Evolutionary conservation across 1,140 invertebrate species (phyloP).

Genomic region (Meteorus sp.): DNA sequence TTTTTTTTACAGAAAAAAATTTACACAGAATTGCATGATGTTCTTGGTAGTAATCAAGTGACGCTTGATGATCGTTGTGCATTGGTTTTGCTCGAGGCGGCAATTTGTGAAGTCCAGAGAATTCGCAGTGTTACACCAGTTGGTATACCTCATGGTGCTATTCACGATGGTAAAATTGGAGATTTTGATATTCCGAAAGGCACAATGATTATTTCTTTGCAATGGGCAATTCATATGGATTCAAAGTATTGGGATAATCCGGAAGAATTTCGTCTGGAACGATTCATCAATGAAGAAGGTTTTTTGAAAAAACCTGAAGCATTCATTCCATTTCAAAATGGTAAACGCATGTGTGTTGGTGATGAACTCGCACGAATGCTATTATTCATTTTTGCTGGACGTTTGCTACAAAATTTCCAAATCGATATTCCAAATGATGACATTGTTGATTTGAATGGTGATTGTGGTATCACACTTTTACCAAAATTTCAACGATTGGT

Average conservation of each 20-base stretch:
- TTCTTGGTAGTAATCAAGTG: conserved; percentile 46
- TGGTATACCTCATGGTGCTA: conserved; percentile 79
- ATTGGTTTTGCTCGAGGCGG: conserved; percentile 65
- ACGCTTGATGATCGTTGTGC: conserved; percentile 56
- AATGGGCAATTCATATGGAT: conserved; percentile 85
- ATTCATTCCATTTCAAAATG: conserved; percentile 85
- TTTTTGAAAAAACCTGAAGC: conserved; percentile 66
- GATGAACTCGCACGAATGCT: conserved; percentile 82
- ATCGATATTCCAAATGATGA: conserved; percentile 50
- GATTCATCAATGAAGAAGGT: conserved; percentile 73
- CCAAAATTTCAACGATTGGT: conserved; percentile 63
- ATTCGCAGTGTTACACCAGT: conserved; percentile 77
- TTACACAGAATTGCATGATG: conserved; percentile 57
- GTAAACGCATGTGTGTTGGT: conserved; percentile 84
- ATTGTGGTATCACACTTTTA: conserved; percentile 72
- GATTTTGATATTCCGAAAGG: conserved; percentile 62
- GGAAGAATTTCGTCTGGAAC: conserved; percentile 68
- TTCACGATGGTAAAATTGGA: conserved; percentile 66
- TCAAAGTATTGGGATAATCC: conserved; percentile 72
- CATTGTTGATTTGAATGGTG: conserved; percentile 62
- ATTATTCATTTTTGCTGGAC: conserved; percentile 66
- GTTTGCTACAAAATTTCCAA: conserved; percentile 67
- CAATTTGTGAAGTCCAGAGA: conserved; percentile 75
- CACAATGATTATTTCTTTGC: conserved; percentile 73
- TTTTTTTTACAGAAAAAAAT: conserved; percentile 60